phyloP scores from a whole-genome alignment of 2,113 vertebrate genomes.

The Phalacrocorax aristotelis region DNA sequence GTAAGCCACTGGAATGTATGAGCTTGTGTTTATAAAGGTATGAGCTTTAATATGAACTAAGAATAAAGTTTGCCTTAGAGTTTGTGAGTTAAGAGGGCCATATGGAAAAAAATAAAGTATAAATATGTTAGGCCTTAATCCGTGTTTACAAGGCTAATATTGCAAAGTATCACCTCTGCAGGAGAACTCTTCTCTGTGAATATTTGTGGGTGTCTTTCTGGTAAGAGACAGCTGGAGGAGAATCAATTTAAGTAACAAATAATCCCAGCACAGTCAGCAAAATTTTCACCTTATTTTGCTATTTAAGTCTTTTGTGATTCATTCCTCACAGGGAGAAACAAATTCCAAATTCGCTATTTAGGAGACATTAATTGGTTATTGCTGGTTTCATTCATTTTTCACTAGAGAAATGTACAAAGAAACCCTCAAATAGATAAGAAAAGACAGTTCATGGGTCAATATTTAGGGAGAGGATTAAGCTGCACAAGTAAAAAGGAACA shows the following conservation, averaged over 20 bases:
- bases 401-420: background rate
- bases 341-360: background rate
- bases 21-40: background rate
- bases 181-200: background rate
- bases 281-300: background rate
- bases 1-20: background rate
- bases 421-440: background rate
- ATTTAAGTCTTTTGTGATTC: background rate
- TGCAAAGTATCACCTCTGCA: background rate
- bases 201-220: background rate
- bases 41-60: background rate
- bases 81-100: background rate
- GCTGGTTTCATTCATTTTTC: background rate
- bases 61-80: background rate
- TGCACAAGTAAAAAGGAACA: background rate
- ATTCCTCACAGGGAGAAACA: background rate
- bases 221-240: background rate
- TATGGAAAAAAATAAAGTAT: background rate
- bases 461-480: background rate
- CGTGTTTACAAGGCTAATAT: background rate
- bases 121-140: background rate
- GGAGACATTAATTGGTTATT: background rate
- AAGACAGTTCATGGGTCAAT: background rate
- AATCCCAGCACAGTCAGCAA: background rate
- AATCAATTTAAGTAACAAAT: background rate